Base-by-base conservation (phyloP, 92 coral and sea anemone genomes). In the Montipora capitata region DNA sequence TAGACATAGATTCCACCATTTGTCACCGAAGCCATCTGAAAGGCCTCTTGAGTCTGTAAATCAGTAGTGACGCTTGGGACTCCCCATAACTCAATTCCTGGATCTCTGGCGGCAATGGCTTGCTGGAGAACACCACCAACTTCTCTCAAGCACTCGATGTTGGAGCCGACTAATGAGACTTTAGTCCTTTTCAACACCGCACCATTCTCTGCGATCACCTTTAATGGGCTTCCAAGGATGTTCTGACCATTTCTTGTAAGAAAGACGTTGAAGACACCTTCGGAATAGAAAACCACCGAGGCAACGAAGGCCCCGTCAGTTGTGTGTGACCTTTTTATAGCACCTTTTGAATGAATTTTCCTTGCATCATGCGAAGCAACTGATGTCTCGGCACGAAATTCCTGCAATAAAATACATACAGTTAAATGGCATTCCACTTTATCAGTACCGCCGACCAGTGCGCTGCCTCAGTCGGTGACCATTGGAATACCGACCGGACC, bases 71-170 rank as follows among this genome's bases (percentile, higher is more conserved):
- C 57, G 20, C 81, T 83, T 3, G 96, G 96, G 20, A 63, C 72
- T 64, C 94, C 94, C 96, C 93, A 91, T 40, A 94, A 74, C 62
- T 94, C 88, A 58, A 88, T 52, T 17, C 77, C 74, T 15, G 66
- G 65, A 17, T 90, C 64, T 40, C 57, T 57, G 11, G 66, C 66
- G 20, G 44, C 11, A 20, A 85, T 77, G 10, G 68, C 85, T 17
- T 69, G 80, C 56, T 77, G 91, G 40, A 94, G 79, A n/a, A 89
- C 85, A 9, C 84, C 89, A n/a, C 88, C 96, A 41, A 94, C 90
- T 35, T 78, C 79, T 83, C 63, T 91, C 12, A 94, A 80, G 56
- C 88, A 72, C 3, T 80, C 91, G 16, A 77, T 54, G 71, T 85
- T 72, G 14, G 77, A 82, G 17, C 96, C 94, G 8, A 94, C 68